Evolutionary conservation across 2,797 vertebrate genomes (phyloP).

Genomic region (Falco peregrinus): DNA sequence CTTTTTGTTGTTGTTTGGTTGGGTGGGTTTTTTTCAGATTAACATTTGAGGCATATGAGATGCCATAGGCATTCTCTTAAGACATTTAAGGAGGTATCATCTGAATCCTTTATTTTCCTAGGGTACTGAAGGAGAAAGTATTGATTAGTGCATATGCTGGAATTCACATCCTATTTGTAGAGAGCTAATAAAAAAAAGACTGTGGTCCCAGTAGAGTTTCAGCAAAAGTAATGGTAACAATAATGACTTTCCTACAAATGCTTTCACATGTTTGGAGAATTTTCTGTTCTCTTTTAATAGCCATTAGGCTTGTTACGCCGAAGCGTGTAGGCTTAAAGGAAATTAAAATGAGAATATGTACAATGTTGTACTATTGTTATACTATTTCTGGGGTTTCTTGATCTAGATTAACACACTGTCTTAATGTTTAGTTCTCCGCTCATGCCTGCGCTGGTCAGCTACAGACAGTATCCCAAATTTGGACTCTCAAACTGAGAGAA

Average conservation of each 20-base stretch:
- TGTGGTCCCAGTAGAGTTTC: constrained; percentile 64
- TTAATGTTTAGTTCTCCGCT: background rate
- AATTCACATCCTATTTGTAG: constrained; percentile 58
- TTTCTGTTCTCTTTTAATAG: constrained; percentile 66
- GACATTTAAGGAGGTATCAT: constrained; percentile 57
- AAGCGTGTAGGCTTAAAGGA: constrained; percentile 51
- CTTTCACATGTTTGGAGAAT: constrained; percentile 50
- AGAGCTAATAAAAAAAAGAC: constrained; percentile 70
- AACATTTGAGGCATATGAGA: constrained; percentile 47
- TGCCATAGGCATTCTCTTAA: constrained; percentile 49
- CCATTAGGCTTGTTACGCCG: constrained; percentile 29
- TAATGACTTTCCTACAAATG: constrained; percentile 44
- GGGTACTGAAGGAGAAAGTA: constrained; percentile 72
- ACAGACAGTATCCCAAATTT: background rate
- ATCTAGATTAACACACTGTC: background rate
- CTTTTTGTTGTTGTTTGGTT: background rate
- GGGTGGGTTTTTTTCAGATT: background rate
- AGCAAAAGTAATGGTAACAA: constrained; percentile 61
- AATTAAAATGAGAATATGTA: constrained; percentile 55
- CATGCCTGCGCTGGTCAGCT: background rate
- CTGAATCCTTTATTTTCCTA: constrained; percentile 69
- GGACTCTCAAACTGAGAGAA: background rate
- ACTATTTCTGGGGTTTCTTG: background rate
- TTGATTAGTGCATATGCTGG: constrained; percentile 60
- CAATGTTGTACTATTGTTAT: background rate